Conservation (phyloP, 1,140 invertebrate species). For the Conus betulinus region DNA sequence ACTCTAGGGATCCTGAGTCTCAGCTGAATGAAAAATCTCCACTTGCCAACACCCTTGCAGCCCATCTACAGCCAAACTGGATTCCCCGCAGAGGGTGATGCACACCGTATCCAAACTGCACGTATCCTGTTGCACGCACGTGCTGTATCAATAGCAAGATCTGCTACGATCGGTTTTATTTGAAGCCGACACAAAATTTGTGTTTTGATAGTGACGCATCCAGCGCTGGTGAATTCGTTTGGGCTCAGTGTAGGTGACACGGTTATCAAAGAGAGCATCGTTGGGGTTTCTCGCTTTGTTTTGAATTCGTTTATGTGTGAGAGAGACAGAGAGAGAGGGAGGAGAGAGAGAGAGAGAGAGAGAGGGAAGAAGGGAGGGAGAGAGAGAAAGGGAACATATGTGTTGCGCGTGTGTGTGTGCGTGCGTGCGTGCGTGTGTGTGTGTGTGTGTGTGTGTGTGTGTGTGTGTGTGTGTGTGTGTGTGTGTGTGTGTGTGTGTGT, state of each 20-base stretch:
- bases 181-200: too few species aligned
- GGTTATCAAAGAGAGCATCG: too few species aligned
- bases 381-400: neutral
- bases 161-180: neutral
- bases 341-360: conserved; percentile 12
- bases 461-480: neutral
- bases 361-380: neutral
- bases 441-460: conserved; percentile 17
- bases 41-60: too few species aligned
- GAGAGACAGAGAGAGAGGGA: neutral
- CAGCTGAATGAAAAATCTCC: too few species aligned
- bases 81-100: neutral
- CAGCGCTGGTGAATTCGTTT: too few species aligned
- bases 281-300: too few species aligned
- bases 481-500: conserved; percentile 20
- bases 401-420: too few species aligned
- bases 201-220: too few species aligned
- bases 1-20: too few species aligned
- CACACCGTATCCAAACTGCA: neutral
- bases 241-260: too few species aligned
- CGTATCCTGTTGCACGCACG: neutral
- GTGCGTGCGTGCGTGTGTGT: too few species aligned
- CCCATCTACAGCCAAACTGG: too few species aligned
- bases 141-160: neutral
- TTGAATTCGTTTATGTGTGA: neutral